Base-by-base conservation (phyloP, 2,113 vertebrate species). In the Caloenas nicobarica region DNA sequence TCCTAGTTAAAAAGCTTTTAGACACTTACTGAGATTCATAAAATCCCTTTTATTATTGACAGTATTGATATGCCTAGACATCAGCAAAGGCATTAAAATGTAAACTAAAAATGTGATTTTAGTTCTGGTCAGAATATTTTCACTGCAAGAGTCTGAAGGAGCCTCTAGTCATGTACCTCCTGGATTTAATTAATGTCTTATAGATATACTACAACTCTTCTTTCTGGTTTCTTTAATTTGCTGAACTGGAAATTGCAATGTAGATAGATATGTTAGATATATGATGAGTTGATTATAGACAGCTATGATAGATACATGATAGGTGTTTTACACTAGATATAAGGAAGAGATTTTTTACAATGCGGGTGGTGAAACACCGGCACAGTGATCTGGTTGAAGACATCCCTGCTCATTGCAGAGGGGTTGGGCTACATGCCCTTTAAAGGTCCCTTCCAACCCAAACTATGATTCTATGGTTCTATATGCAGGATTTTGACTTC, bases 161-260 rank as follows among this genome's bases (percentile, higher is more conserved):
- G 24, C 74, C 71, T 72, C 10, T 86, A 93, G 73, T 95, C 69
- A 84, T 48, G 48, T 77, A 71, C 34, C 34, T 80, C 40, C 53
- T 36, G 40, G 18, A 91, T 94, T 96, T 83, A 77, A 86, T 95
- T 86, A 81, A 93, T 74, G 54, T 36, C 69, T 95, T 94, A 66
- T 81, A 86, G 61, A 77, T 78, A 53, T 88, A 93, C 78, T 93
- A 79, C 50, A 96, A 61, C 58, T 91, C 83, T 93, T 96, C 31
- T 70, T 89, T 82, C 78, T 58, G 24, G 11, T 53, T 95, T 93
- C 86, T 96, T 96, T 97, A 83, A 92, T 94, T 95, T 94, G 69
- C 80, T 95, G 80, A 94, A 86, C 76, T 86, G 58, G 66, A 96
- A 95, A 85, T 79, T 95, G 16, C 68, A 85, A 58, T 91, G 26